Evolutionary conservation across 2,888 invertebrate species (phyloP).

Genomic region (Eilema depressum): DNA sequence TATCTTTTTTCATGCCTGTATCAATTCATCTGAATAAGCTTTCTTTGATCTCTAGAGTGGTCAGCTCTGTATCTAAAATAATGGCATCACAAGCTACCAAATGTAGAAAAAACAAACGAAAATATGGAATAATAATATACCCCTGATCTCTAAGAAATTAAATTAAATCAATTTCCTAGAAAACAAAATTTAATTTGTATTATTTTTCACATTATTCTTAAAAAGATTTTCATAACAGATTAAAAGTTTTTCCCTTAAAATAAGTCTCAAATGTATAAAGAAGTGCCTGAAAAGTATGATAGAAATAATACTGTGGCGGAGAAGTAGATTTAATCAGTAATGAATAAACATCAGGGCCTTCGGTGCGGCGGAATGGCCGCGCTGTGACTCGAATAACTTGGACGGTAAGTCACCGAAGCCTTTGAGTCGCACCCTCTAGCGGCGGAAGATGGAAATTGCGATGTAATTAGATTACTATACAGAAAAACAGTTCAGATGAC

Average conservation of each 20-base stretch:
- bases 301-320: constrained; percentile 32
- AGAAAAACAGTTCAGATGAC: not conserved
- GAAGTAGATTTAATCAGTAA: constrained; percentile 46
- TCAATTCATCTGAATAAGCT: too few relatives aligned
- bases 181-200: not conserved
- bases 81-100: too few relatives aligned
- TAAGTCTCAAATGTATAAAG: constrained; percentile 25
- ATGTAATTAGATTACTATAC: constrained; percentile 36
- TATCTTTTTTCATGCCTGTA: not conserved
- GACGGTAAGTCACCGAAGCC: constrained; percentile 27
- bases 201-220: not conserved
- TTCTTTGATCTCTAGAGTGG: too few relatives aligned
- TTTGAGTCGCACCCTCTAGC: constrained; percentile 36
- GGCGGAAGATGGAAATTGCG: constrained; percentile 31
- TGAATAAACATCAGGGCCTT: constrained; percentile 46
- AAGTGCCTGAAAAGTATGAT: constrained; percentile 21
- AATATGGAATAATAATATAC: too few relatives aligned
- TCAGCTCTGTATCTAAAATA: too few relatives aligned
- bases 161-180: not conserved
- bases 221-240: not conserved
- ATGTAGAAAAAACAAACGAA: too few relatives aligned
- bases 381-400: constrained; percentile 38
- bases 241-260: not conserved
- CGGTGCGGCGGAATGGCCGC: constrained; percentile 23
- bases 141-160: not conserved